phyloP scores from a whole-genome alignment of 2,797 vertebrate species.

The Scarus forsteni region DNA sequence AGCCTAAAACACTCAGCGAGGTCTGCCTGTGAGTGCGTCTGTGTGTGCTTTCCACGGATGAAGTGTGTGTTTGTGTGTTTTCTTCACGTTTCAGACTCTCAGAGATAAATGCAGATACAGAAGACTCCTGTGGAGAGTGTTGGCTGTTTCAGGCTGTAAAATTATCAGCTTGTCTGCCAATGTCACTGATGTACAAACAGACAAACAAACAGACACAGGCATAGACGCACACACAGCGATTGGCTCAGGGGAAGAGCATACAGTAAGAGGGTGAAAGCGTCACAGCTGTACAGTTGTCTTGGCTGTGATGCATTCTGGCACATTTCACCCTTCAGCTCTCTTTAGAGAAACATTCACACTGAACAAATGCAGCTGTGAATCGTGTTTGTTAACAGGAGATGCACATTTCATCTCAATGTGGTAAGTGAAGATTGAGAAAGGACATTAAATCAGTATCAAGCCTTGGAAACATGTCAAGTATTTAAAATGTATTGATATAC shows the following conservation, averaged over 20 bases:
- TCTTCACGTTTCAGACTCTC: not conserved
- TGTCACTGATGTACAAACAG: not conserved
- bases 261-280: slow-evolving; percentile 41
- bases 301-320: slow-evolving; percentile 40
- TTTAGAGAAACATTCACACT: slow-evolving; percentile 18
- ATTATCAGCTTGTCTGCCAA: slow-evolving; percentile 3
- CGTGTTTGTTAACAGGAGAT: slow-evolving; percentile 8
- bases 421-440: not conserved
- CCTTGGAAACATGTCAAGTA: not conserved
- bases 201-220: slow-evolving; percentile 5
- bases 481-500: too few species aligned
- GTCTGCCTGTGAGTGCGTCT: slow-evolving; percentile 2
- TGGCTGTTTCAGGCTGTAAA: slow-evolving; percentile 10
- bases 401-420: not conserved
- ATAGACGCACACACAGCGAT: not conserved
- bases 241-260: slow-evolving; percentile 43
- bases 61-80: slow-evolving; percentile 1
- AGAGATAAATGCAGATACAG: slow-evolving; percentile 6
- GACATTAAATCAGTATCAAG: not conserved
- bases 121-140: slow-evolving; percentile 5
- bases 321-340: slow-evolving; percentile 38
- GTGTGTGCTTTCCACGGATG: not conserved
- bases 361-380: slow-evolving; percentile 19
- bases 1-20: slow-evolving; percentile 15
- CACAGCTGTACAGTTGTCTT: slow-evolving; percentile 23